Base-by-base conservation (phyloP, 1,140 invertebrate genomes). In the Steinernema khuongi region DNA sequence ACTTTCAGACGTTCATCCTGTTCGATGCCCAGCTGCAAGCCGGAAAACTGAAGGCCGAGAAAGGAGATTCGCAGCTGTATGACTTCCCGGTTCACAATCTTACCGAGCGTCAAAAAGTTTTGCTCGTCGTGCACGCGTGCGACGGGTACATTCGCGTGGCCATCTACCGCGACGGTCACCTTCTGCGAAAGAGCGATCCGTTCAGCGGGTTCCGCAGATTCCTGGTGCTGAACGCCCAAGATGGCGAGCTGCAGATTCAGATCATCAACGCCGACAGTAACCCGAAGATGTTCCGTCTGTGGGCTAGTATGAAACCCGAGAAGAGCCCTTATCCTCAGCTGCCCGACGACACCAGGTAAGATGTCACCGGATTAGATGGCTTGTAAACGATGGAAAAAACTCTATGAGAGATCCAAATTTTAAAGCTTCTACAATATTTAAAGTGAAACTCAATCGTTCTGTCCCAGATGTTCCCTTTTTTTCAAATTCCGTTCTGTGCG, bases 181-280 rank as follows among this genome's bases (percentile, higher is more conserved):
- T 80, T 18, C 36, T 80, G 18, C 69, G 72, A 29, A 80, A 44
- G 66, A 78, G 41, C 22, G 79, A 78, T 19, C 22, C 79, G 29
- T 80, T 80, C 67, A 70, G 74, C 26, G 79, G 79, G 31, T 79
- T 80, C 60, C 68, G 73, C 36, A 78, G 77, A 28, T 79, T 80
- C 44, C 29, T 80, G 26, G 70, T 79, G 33, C 44, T 67, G 1
- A 72, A 74, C 28, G 70, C 70, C 32, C 29, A 44, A n/a, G 36
- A 67, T 22, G 74, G 78, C 36, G 75, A 77, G 22, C 74, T 79
- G 4, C 67, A 72, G 22, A 72, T 80, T 30, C 31, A 75, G 26
- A 74, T 80, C 31, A 50, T 78, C 18, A 80, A 80, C 43, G 79
- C 79, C 33, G 79, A 80, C 66, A 44, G 68, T 14, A 36, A 11